Percentiles rank a stretch among this genome's conserved stretches.
phyloP scores from a whole-genome alignment of 2,797 vertebrate genomes.

The Aplochiton taeniatus region DNA sequence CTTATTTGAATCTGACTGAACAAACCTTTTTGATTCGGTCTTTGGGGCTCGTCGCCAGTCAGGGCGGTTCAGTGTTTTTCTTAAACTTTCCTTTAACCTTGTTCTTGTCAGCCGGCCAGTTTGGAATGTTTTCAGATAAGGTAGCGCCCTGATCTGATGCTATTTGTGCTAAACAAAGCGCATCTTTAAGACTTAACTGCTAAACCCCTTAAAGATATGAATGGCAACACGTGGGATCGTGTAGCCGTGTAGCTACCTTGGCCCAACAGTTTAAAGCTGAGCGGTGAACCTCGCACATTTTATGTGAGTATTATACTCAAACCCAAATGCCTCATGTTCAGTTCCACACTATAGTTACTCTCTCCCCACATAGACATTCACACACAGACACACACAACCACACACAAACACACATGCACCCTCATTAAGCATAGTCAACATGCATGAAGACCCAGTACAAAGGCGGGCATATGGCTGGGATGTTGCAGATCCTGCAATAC shows the following conservation, averaged over 20 bases:
- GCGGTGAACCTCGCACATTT: too few relatives aligned
- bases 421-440: conserved; percentile 20
- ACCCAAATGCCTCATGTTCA: too few relatives aligned
- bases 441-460: conserved; percentile 13
- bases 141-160: conserved; percentile 42
- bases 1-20: conserved; percentile 21
- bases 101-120: conserved; percentile 37
- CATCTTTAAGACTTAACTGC: conserved; percentile 35
- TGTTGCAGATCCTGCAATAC: conserved; percentile 11
- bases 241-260: too few relatives aligned
- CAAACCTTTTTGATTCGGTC: conserved; percentile 36
- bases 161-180: conserved; percentile 56
- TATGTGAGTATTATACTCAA: too few relatives aligned
- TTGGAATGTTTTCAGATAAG: conserved; percentile 4
- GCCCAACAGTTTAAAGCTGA: too few relatives aligned
- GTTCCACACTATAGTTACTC: too few relatives aligned
- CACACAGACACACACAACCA: background rate
- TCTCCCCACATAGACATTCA: background rate
- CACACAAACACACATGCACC: background rate
- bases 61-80: conserved; percentile 26
- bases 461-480: conserved; percentile 16
- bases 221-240: too few relatives aligned
- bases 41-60: conserved; percentile 36
- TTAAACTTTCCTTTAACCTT: conserved; percentile 41
- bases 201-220: conserved; percentile 26